Percentiles rank a stretch among this genome's conserved stretches.
Evolutionary conservation across 2,797 vertebrate genomes (phyloP).

Genomic region (Poeciliopsis presidionis): DNA sequence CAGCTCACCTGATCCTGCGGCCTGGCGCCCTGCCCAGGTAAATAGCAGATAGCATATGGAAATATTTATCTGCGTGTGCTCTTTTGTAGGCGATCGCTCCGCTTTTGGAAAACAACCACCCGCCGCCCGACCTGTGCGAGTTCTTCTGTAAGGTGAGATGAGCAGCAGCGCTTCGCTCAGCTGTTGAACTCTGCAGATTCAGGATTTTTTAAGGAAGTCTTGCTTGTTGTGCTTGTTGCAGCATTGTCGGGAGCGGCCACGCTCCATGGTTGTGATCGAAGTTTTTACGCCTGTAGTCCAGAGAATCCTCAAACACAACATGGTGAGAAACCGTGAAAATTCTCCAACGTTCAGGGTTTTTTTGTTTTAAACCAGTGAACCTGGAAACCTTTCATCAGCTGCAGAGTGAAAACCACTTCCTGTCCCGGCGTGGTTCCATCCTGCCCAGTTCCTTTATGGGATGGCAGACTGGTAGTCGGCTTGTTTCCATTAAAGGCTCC

Average conservation of each 20-base stretch:
- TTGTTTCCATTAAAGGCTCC: background rate
- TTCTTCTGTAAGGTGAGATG: constrained; percentile 97
- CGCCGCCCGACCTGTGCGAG: constrained; percentile 98
- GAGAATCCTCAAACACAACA: constrained; percentile 99
- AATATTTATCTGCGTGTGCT: constrained; percentile 40
- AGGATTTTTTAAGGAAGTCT: background rate
- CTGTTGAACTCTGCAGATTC: background rate
- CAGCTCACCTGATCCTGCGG: constrained; percentile 6
- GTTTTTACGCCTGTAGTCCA: constrained; percentile 99
- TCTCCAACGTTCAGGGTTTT: background rate
- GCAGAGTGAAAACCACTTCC: constrained; percentile 4
- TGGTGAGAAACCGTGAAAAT: constrained; percentile 81
- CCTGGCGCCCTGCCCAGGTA: background rate
- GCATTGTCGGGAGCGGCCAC: constrained; percentile 98
- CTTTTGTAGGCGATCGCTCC: constrained; percentile 93
- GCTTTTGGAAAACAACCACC: constrained; percentile 98
- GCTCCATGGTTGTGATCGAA: constrained; percentile 99
- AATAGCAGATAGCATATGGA: constrained; percentile 16
- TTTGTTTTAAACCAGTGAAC: background rate
- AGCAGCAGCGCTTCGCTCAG: background rate
- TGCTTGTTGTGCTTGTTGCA: constrained; percentile 63
- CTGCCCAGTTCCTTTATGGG: background rate
- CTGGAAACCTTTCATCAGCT: background rate
- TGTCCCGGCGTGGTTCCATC: background rate
- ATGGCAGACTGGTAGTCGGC: background rate